A percentile compares a stretch with the other conserved stretches of the same genome.
Evolutionary conservation across 1,140 invertebrate genomes (phyloP).

Genomic region (Delia radicum): DNA sequence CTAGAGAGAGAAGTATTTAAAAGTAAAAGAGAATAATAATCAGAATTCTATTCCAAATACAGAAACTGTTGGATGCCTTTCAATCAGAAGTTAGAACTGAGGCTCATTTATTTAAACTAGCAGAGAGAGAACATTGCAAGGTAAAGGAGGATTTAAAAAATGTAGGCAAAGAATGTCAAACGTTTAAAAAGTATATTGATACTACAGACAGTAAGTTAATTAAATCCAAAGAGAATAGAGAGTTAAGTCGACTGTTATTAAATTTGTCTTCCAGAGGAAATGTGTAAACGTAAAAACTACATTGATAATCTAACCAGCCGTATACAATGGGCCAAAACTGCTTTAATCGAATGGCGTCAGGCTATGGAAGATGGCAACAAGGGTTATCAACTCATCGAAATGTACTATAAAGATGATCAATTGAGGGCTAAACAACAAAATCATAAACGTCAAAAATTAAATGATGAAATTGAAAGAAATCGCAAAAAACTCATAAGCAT

Average conservation of each 20-base stretch:
- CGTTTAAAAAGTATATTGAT: conserved; percentile 30
- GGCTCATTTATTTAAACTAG: conserved; percentile 58
- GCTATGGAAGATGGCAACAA: conserved; percentile 61
- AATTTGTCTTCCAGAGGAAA: conserved; percentile 32
- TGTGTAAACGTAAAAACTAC: conserved; percentile 36
- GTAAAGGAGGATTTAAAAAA: conserved; percentile 56
- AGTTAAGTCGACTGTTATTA: not conserved
- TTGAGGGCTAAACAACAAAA: conserved; percentile 60
- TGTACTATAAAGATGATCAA: conserved; percentile 62
- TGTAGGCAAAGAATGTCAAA: conserved; percentile 51
- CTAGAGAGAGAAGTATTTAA: not conserved
- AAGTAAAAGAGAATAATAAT: not conserved
- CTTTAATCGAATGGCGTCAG: conserved; percentile 62
- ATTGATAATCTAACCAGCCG: conserved; percentile 59
- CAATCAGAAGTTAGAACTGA: conserved; percentile 61
- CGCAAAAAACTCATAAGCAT: conserved; percentile 38
- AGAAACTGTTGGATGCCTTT: conserved; percentile 60
- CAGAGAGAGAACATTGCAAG: conserved; percentile 56
- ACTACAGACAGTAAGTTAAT: conserved; percentile 29
- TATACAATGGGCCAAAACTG: conserved; percentile 62
- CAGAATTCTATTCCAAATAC: conserved; percentile 6
- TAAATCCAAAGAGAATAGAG: not conserved
- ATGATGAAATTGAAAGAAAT: conserved; percentile 46
- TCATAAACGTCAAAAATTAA: conserved; percentile 52
- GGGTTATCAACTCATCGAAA: conserved; percentile 61